Evolutionary conservation across 2,113 vertebrate genomes (phyloP), one percentile per base, ranked within the genome.

Genomic region (Pachycephala philippinensis): DNA sequence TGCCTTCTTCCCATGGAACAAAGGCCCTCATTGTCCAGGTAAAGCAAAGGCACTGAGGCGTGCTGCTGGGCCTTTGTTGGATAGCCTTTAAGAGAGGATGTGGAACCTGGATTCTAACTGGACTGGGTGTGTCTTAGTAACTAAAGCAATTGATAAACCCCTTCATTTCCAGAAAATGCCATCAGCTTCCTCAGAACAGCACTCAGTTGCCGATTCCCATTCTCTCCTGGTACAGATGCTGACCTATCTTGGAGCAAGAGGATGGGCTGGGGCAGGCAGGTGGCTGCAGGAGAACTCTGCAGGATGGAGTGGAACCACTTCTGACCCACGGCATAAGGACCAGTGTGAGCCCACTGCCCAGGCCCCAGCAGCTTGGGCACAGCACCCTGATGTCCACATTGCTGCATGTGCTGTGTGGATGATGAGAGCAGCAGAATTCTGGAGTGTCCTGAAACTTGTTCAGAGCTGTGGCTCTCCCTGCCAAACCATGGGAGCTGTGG

Each of bases 301-400:
- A 6, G 61, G 30, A 10, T 21, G 30, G 59, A n/a, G 52, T 3
- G 2, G 50, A 60, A 11, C 45, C 0, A 0, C 37, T 47, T 7
- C 1, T 15, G 35, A 61, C 45, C 45, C 17, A 7, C 0, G 1
- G 47, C 40, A 14, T 5, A 1, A 16, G 12, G 9, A 45, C 31
- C 21, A 4, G 17, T 3, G 15, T 0, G 12, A 80, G 42, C 24
- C 53, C 49, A 7, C 52, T 40, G 30, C 10, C 35, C 61, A 6
- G 63, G 63, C 28, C 53, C 31, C 50, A 19, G 59, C 77, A 81
- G 22, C 68, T 19, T 13, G 44, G 68, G 22, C n/a, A 11, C 35
- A 49, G 44, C 50, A 44, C 31, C 59, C 27, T 10, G 30, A 7
- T 19, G 23, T 7, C 45, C 68, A 12, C 26, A 3, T 5, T 18